Evolutionary conservation across 2,797 vertebrate genomes (phyloP).

Genomic region (Argentina silus): DNA sequence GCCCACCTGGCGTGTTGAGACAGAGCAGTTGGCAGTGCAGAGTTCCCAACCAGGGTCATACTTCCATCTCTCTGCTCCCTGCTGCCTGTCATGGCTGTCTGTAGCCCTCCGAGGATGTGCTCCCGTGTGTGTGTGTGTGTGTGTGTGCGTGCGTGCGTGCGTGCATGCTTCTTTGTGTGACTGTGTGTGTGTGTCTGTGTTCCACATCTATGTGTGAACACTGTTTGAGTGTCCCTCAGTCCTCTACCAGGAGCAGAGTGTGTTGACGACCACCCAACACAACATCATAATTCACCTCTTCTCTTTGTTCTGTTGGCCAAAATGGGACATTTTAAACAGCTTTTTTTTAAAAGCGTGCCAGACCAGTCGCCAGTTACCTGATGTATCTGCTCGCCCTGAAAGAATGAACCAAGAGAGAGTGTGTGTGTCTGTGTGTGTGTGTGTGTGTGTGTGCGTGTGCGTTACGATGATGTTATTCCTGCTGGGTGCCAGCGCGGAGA

Average conservation of each 20-base stretch:
- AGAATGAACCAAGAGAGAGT: background rate
- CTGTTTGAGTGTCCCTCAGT: background rate
- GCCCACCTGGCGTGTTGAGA: background rate
- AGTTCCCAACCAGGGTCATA: background rate
- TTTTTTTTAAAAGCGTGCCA: background rate
- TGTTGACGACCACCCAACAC: background rate
- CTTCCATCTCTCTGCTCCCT: background rate
- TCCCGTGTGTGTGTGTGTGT: too few relatives aligned
- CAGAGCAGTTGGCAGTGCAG: background rate
- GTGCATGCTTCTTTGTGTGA: background rate
- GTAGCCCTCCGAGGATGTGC: background rate
- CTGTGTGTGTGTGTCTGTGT: background rate
- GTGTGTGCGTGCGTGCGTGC: background rate
- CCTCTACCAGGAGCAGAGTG: background rate
- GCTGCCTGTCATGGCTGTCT: background rate
- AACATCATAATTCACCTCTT: background rate
- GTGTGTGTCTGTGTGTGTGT: too few relatives aligned
- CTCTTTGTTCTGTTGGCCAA: background rate
- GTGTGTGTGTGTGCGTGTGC: too few relatives aligned
- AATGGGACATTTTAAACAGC: background rate
- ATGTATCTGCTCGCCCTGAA: background rate
- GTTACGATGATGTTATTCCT: background rate
- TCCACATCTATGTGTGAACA: background rate
- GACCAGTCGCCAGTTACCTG: background rate
- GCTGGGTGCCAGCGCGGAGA: background rate